Evolutionary conservation across 1,140 invertebrate species (phyloP).

Genomic region (Leptinotarsa lineolata): DNA sequence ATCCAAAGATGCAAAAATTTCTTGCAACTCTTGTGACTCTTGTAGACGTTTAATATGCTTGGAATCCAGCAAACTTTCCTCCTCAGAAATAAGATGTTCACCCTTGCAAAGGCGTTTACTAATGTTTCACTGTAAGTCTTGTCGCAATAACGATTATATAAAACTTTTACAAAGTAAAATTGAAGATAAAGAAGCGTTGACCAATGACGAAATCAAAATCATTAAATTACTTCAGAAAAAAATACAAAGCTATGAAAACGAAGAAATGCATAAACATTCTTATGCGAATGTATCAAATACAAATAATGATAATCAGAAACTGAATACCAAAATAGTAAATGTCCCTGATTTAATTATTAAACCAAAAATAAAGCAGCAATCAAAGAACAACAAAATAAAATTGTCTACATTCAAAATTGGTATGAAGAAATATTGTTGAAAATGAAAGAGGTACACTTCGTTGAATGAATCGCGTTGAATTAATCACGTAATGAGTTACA

Average conservation of each 20-base stretch:
- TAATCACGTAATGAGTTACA: neutral
- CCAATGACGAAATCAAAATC: too few species aligned
- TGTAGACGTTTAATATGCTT: constrained; percentile 13
- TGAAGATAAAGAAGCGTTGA: too few species aligned
- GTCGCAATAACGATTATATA: too few species aligned
- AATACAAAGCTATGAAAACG: too few species aligned
- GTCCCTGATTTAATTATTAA: constrained; percentile 15
- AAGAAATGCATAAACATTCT: too few species aligned
- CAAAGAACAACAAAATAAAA: constrained; percentile 12
- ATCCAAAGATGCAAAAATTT: constrained; percentile 10
- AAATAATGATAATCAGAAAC: constrained; percentile 11
- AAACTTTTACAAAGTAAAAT: too few species aligned
- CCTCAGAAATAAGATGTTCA: constrained; percentile 15
- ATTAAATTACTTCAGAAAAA: too few species aligned
- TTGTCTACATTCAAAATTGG: neutral
- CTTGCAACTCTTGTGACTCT: constrained; percentile 11
- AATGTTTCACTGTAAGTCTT: constrained; percentile 11
- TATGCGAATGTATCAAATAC: too few species aligned
- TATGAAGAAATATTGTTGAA: constrained; percentile 4
- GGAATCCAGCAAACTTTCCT: constrained; percentile 11
- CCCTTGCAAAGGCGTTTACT: constrained; percentile 14
- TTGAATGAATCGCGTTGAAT: constrained; percentile 1
- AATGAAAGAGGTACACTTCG: too few species aligned
- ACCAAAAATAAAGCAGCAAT: constrained; percentile 7
- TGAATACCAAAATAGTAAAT: constrained; percentile 8